Conservation (phyloP, 2,113 vertebrate species). For the Lichenostomus cassidix region DNA sequence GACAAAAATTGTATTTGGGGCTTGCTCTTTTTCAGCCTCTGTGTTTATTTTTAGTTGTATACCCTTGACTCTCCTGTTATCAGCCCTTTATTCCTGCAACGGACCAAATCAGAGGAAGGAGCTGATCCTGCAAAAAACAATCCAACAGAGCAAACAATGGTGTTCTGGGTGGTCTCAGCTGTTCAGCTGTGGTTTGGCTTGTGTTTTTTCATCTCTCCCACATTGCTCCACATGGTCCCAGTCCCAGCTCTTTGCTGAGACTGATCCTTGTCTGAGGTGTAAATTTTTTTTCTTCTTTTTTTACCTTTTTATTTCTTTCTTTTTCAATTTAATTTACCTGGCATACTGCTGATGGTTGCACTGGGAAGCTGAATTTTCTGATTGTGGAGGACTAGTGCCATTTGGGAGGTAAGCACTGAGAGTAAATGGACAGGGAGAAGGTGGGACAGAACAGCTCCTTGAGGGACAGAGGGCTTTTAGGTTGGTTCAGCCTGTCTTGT, state of each 20-base stretch:
- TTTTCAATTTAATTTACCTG: background rate
- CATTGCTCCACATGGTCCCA: background rate
- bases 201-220: background rate
- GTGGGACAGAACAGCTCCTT: background rate
- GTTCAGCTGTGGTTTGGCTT: background rate
- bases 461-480: background rate
- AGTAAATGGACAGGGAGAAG: background rate
- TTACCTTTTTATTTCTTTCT: too few relatives aligned
- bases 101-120: background rate
- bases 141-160: background rate
- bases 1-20: background rate
- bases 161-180: background rate
- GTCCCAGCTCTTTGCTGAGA: background rate
- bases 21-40: background rate
- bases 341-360: background rate
- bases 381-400: background rate
- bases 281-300: background rate
- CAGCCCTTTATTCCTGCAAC: background rate
- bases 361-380: background rate
- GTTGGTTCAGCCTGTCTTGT: background rate
- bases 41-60: background rate
- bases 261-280: background rate
- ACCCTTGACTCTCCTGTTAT: background rate
- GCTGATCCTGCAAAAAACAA: background rate
- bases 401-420: background rate